Conservation (phyloP, 2,113 vertebrate genomes). For the Phoxinus phoxinus region DNA sequence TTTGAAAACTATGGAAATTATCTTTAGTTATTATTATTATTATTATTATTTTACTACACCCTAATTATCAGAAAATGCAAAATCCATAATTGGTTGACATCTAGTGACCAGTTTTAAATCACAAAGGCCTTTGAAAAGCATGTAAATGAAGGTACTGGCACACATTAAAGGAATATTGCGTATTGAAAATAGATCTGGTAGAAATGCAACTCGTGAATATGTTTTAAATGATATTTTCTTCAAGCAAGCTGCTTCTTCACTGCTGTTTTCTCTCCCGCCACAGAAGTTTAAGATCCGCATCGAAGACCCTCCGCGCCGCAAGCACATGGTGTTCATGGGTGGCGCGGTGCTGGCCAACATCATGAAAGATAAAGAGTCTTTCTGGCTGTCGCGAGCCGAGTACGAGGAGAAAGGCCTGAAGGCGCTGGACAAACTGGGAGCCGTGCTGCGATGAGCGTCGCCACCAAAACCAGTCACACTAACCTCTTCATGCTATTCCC, state of each 20-base stretch:
- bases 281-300: slow-evolving; percentile 74
- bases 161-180: neutral
- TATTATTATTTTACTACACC: neutral
- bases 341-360: slow-evolving; percentile 71
- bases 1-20: neutral
- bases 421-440: slow-evolving; percentile 76
- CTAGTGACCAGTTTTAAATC: neutral
- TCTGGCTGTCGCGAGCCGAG: slow-evolving; percentile 67
- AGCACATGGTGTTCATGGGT: slow-evolving; percentile 74
- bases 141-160: neutral
- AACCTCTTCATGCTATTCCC: neutral
- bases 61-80: neutral
- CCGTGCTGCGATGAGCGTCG: slow-evolving; percentile 31
- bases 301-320: slow-evolving; percentile 69
- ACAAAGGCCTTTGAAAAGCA: neutral
- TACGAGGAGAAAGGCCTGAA: slow-evolving; percentile 69
- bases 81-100: neutral
- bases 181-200: neutral
- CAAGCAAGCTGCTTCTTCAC: neutral
- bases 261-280: neutral
- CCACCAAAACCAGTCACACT: no score
- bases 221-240: neutral
- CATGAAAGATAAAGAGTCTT: slow-evolving; percentile 73
- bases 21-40: fast-evolving
- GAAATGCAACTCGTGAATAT: neutral